Base-by-base conservation (phyloP, 1,140 invertebrate genomes). In the Mycetomoellerius zeteki region DNA sequence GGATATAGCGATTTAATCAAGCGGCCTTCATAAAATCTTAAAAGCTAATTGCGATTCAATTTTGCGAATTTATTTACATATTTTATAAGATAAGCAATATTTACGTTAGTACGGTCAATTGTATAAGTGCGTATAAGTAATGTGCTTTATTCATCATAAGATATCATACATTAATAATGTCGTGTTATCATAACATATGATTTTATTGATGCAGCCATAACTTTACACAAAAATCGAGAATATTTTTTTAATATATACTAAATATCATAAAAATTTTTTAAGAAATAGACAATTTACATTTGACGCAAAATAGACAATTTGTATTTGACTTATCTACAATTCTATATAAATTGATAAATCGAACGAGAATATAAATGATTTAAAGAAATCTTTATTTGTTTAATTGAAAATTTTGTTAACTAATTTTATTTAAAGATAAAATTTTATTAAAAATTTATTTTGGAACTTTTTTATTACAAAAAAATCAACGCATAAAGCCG, bases 1-100 rank as follows among this genome's bases (percentile, higher is more conserved):
- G 67, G 80, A 58, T 58, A 60, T 58, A 82, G 67, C 30, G 12
- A 19, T 82, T 72, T 82, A 82, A 82, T 82, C 67, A 82, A 27
- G 12, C 14, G 37, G 12, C 56, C 19, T 71, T 72, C 67, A 30
- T 73, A 58, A 19, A 82, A 72, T 82, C 47, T 72, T 47, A 82
- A 82, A 72, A 82, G 43, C 52, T 82, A 82, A 82, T 82, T 82
- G 21, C 52, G 16, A 73, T 56, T 58, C 67, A 73, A 33, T 47
- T 65, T 33, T 33, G 12, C 16, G 43, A 80, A 65, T 54, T 64
- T 58, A 78, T 81, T 58, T 47, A 47, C 12, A 27, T 72, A 54
- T 47, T 72, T 73, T 58, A 12, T 14, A 72, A 60, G 56, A 47
- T 27, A 16, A 56, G 19, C 6, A 58, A 4, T 71, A 58, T 27